A percentile compares a stretch with the other conserved stretches of the same genome.
Conservation (phyloP, 2,113 vertebrate genomes). For the Patagioenas fasciata region DNA sequence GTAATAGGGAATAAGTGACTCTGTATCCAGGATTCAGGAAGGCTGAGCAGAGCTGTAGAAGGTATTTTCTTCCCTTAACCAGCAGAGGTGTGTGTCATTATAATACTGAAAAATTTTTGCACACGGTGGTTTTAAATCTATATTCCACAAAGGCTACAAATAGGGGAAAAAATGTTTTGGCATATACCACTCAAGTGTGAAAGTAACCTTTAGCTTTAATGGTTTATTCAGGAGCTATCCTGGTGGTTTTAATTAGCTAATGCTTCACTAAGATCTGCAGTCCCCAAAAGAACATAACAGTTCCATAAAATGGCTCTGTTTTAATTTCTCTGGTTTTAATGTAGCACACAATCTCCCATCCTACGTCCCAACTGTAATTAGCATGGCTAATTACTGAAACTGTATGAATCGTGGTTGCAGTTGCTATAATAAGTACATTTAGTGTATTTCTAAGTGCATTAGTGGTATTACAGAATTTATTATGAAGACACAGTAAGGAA, state of each 20-base stretch:
- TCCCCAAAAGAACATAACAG: constrained; percentile 55
- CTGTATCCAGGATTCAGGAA: neutral
- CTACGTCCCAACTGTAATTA: constrained; percentile 67
- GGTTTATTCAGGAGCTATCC: constrained; percentile 63
- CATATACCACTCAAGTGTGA: constrained; percentile 69
- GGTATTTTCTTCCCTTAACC: neutral
- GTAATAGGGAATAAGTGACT: neutral
- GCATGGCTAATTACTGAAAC: constrained; percentile 63
- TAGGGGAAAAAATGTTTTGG: constrained; percentile 45
- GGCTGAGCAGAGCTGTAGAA: neutral
- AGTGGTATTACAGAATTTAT: constrained; percentile 41
- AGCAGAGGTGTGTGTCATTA: neutral
- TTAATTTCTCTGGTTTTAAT: constrained; percentile 72
- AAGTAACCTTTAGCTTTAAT: constrained; percentile 74
- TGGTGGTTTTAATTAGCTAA: constrained; percentile 73
- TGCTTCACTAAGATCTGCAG: constrained; percentile 54
- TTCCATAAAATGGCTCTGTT: constrained; percentile 54
- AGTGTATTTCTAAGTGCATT: constrained; percentile 19
- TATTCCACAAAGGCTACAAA: constrained; percentile 10
- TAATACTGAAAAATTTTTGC: neutral
- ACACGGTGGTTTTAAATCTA: neutral
- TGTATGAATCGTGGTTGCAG: constrained; percentile 31
- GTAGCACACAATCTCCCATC: constrained; percentile 50
- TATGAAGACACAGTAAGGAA: neutral
- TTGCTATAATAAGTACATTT: constrained; percentile 45